Evolutionary conservation across 2,113 vertebrate genomes (phyloP).

Genomic region (Girardinichthys multiradiatus): DNA sequence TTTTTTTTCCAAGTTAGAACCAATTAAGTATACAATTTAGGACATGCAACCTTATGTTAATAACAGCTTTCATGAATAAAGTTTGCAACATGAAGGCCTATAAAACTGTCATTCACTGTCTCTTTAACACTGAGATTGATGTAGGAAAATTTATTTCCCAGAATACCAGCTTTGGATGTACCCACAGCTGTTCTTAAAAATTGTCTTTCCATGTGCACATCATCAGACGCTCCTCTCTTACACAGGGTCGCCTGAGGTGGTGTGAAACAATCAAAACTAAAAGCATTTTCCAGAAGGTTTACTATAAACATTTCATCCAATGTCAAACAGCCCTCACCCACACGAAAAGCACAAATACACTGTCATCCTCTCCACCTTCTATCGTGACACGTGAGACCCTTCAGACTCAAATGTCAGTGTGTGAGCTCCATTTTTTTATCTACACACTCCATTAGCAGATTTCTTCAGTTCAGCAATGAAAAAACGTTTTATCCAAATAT

Average conservation of each 20-base stretch:
- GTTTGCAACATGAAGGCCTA: background rate
- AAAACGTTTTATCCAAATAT: conserved; percentile 81
- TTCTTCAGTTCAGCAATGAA: conserved; percentile 54
- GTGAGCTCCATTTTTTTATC: background rate
- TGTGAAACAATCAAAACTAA: conserved; percentile 6
- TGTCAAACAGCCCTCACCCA: conserved; percentile 52
- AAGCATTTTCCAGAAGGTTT: conserved; percentile 55
- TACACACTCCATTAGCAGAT: background rate
- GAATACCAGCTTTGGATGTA: no score
- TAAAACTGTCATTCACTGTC: background rate
- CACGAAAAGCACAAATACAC: conserved; percentile 32
- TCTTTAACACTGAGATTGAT: background rate
- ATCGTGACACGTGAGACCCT: conserved; percentile 1
- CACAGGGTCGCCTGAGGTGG: background rate
- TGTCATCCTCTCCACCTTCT: background rate
- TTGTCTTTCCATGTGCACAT: background rate
- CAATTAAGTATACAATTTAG: no score
- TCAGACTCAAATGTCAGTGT: background rate
- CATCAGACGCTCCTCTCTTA: background rate
- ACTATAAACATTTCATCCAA: conserved; percentile 69
- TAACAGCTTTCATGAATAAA: background rate
- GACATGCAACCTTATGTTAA: background rate
- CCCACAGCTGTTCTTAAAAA: no score
- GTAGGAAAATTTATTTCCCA: background rate
- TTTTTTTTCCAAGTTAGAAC: no score